phyloP scores from a whole-genome alignment of 2,797 vertebrate species.

The Artibeus lituratus region DNA sequence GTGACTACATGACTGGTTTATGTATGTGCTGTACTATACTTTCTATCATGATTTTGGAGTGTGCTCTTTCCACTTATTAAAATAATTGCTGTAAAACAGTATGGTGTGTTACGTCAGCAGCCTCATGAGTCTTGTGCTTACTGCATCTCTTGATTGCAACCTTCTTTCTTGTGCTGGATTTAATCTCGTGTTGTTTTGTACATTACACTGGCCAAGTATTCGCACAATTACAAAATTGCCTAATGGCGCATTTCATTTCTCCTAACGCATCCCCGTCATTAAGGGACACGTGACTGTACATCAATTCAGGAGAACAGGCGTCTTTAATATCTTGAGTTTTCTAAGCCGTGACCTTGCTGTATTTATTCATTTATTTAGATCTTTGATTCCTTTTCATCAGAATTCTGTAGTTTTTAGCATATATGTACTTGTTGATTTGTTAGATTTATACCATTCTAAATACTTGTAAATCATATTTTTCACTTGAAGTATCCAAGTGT shows the following conservation, averaged over 20 bases:
- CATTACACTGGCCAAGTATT: not conserved
- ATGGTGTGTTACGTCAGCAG: not conserved
- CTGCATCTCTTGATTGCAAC: not conserved
- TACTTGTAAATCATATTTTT: not conserved
- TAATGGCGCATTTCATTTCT: not conserved
- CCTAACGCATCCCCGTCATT: not conserved
- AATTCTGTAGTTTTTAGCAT: not conserved
- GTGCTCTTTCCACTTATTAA: not conserved
- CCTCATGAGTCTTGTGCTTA: not conserved
- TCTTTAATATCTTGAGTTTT: not conserved
- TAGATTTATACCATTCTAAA: not conserved
- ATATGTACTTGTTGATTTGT: not conserved
- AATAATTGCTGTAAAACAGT: not conserved
- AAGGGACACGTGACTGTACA: not conserved
- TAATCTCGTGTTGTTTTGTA: not conserved
- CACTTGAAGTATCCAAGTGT: not conserved
- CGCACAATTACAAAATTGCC: not conserved
- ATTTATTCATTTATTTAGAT: not conserved
- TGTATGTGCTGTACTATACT: not conserved
- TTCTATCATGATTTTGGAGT: not conserved
- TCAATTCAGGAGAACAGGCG: not conserved
- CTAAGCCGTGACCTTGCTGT: not conserved
- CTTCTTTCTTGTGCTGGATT: not conserved
- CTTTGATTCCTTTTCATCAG: not conserved
- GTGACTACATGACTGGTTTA: not conserved